Percentiles rank a stretch among this genome's conserved stretches.
These are phyloP conservation scores for Dryomyza anilis DNA, from an alignment of 2,888 invertebrate species.

Conservation along the genomic window DNA sequence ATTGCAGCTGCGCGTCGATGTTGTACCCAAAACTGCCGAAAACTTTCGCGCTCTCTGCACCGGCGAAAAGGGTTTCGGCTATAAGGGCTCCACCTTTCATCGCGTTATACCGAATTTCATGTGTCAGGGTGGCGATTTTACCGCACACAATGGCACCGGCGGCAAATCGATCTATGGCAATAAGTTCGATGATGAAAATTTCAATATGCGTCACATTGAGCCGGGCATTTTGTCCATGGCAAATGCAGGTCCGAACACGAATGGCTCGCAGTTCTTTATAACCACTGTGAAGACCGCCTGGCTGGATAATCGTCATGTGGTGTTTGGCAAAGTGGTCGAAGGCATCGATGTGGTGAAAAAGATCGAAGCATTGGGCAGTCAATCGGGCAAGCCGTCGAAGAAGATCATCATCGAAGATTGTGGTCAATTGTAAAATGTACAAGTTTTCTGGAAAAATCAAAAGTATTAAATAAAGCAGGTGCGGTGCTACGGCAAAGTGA, in stretches of 20 bases:
- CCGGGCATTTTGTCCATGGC: constrained; percentile 94
- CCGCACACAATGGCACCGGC: constrained; percentile 91
- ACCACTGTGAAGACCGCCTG: constrained; percentile 91
- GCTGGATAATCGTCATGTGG: constrained; percentile 91
- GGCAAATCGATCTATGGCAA: constrained; percentile 96
- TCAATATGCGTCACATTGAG: constrained; percentile 88
- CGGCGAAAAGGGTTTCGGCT: constrained; percentile 91
- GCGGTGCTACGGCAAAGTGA: too few species aligned
- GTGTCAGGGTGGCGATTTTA: constrained; percentile 96
- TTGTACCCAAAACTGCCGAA: constrained; percentile 92
- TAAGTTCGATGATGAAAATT: constrained; percentile 96
- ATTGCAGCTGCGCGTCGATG: constrained; percentile 80
- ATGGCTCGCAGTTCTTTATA: constrained; percentile 96
- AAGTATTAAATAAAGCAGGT: too few species aligned
- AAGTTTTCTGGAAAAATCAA: too few species aligned
- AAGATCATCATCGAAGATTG: constrained; percentile 78
- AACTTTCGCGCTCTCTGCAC: constrained; percentile 97
- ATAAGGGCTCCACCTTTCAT: constrained; percentile 90
- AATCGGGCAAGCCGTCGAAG: constrained; percentile 80
- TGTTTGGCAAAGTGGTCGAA: constrained; percentile 87
- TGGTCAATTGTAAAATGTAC: constrained; percentile 70
- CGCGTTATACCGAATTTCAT: constrained; percentile 96
- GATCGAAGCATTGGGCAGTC: constrained; percentile 78
- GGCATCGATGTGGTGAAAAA: constrained; percentile 89
- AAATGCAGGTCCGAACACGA: constrained; percentile 92